Base-by-base conservation (phyloP, 1,140 invertebrate species). In the Aphis gossypii region DNA sequence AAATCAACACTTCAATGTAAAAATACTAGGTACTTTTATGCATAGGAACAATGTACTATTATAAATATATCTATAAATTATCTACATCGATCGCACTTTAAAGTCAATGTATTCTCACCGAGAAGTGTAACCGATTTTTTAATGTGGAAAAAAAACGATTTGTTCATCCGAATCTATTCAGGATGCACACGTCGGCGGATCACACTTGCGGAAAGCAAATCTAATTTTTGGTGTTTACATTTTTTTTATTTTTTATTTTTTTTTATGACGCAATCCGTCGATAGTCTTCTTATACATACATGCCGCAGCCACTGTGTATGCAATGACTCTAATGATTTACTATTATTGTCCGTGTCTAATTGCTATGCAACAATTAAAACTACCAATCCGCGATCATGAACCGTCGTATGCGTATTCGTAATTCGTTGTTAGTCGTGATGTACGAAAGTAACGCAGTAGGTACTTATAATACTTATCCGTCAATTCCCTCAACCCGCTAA, bases 121-220 rank as follows among this genome's bases (percentile, higher is more conserved):
- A 90, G n/a, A 38, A 56, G 46, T 41, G 48, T 56, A 35, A 54
- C 54, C 88, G 88, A 90, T 54, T 90, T 90, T 56, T 56, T 51
- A 76, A 76, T 76, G 46, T 51, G 88, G 8, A 38, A 35, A 56
- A 54, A 90, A 41, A 56, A 90, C 38, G 35, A 56, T 56, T 56
- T 60, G 38, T 60, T 90, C 89, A 44, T 60, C 89, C 89, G 89
- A 68, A 90, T 60, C 89, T 35, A 89, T 51, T 89, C 46, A 35
- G 48, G 51, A 38, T 89, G 88, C 51, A 89, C 88, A 89, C 35
- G 88, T 89, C 41, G 41, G 44, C 7, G 60, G 89, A 68, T 90
- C 89, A 90, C 56, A 68, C 54, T 90, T 90, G 89, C 89, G 89
- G 51, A 90, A 90, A 90, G 89, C 89, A 90, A 60, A 90, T 68